phyloP scores from a whole-genome alignment of 1,140 invertebrate species.

The Heliothis subflexa region DNA sequence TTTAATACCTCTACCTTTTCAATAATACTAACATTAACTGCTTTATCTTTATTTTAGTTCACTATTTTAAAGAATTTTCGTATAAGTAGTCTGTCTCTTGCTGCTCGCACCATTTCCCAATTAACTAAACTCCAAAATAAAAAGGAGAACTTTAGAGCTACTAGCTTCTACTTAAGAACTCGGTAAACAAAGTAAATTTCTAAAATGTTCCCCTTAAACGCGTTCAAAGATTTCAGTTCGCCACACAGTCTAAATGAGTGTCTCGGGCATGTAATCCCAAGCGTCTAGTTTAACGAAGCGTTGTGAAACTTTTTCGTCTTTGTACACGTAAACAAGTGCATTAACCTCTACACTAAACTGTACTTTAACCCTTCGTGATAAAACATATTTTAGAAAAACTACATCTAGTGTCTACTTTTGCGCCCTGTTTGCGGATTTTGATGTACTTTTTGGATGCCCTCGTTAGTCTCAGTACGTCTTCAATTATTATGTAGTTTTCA shows the following conservation, averaged over 20 bases:
- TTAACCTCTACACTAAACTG: slow-evolving; percentile 43
- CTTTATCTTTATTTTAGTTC: neutral
- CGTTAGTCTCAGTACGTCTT: slow-evolving; percentile 57
- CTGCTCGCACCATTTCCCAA: neutral
- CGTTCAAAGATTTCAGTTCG: slow-evolving; percentile 50
- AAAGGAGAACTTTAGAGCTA: neutral
- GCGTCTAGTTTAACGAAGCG: slow-evolving; percentile 76
- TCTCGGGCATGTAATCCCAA: slow-evolving; percentile 70
- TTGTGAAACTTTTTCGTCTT: slow-evolving; percentile 71
- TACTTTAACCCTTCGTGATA: slow-evolving; percentile 51
- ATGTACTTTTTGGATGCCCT: slow-evolving; percentile 63
- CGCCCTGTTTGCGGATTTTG: slow-evolving; percentile 57
- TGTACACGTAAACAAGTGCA: slow-evolving; percentile 66
- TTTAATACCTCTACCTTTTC: neutral
- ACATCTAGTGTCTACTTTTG: slow-evolving; percentile 47
- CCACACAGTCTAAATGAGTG: slow-evolving; percentile 68
- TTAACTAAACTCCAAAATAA: slow-evolving; percentile 6
- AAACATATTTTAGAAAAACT: slow-evolving; percentile 30
- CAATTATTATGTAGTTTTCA: slow-evolving; percentile 48
- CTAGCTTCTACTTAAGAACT: slow-evolving; percentile 5
- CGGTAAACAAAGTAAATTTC: slow-evolving; percentile 27
- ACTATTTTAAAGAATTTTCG: too few relatives aligned
- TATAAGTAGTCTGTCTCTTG: neutral
- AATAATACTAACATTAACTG: neutral
- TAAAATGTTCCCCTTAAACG: slow-evolving; percentile 25